Base-by-base conservation (phyloP, 2,888 invertebrate species). In the Sminthurinus aureus region DNA sequence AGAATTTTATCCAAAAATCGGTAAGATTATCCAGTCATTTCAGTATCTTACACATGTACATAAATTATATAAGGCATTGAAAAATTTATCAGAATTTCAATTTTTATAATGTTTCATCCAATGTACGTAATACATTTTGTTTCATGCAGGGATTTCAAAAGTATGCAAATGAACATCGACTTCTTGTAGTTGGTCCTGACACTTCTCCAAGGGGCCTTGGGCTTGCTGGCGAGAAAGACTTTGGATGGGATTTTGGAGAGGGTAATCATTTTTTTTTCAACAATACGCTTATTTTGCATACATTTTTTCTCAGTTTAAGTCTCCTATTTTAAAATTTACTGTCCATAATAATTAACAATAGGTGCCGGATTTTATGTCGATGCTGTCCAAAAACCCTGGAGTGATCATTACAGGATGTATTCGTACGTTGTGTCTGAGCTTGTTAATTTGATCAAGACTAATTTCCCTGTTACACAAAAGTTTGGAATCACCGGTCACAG, bases 311-410 rank as follows among this genome's bases (percentile, higher is more conserved):
- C n/a, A n/a, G n/a, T n/a, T n/a, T n/a, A n/a, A n/a, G n/a, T 38
- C 38, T 38, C 6, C 38, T 6, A 38, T 38, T 38, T 38, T 4
- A 38, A 38, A 38, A 38, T 38, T 38, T 38, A 38, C 1, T 38
- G 38, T 38, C 38, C 38, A 38, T 38, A 6, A 38, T 38, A 4
- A 38, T 4, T 4, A 38, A 38, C 1, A 38, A 38, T 4, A 38
- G 38, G 96, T 9, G 99, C 99, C 85, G 97, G 98, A 0, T 98
- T 98, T 91, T 99, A 99, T 90, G 92, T 99, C 0, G 95, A 99
- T 91, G 98, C 99, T 8, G 94, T 94, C 0, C 92, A 94, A 88
- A 94, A 94, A n/a, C 97, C 97, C 22, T 99, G 98, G 98, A 94
- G 94, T 64, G 94, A 93, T 52, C 93, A 99, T 91, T 99, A 98